These are phyloP conservation scores for Ophioninae sp. DNA, from an alignment of 2,888 invertebrate genomes.

Conservation along the genomic window DNA sequence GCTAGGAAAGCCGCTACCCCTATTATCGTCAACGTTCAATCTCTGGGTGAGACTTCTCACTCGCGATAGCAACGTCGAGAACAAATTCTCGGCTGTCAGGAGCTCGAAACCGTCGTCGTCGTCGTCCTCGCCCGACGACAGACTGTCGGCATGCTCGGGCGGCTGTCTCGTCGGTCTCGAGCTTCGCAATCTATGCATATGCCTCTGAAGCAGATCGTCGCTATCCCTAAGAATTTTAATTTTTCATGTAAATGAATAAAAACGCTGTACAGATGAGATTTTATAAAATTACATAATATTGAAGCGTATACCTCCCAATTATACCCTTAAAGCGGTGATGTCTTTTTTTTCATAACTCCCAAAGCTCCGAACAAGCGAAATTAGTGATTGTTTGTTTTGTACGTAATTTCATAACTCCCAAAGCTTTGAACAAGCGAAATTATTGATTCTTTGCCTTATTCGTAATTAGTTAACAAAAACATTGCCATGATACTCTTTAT, in stretches of 20 bases:
- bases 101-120: conserved; percentile 96
- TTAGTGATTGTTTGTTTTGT: too few species aligned
- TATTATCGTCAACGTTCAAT: conserved; percentile 91
- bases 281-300: background rate
- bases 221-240: conserved; percentile 70
- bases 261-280: conserved; percentile 22
- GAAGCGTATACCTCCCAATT: too few species aligned
- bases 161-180: conserved; percentile 86
- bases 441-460: too few species aligned
- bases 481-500: too few species aligned
- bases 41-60: conserved; percentile 93
- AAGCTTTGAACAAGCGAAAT: too few species aligned
- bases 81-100: conserved; percentile 94
- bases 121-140: conserved; percentile 94
- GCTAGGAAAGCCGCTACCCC: conserved; percentile 85
- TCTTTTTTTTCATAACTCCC: too few species aligned
- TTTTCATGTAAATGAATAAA: conserved; percentile 16
- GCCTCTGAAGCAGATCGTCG: conserved; percentile 77
- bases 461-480: too few species aligned
- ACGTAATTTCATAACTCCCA: too few species aligned
- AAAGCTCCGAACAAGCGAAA: too few species aligned
- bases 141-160: conserved; percentile 89
- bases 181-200: conserved; percentile 83
- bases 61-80: conserved; percentile 92
- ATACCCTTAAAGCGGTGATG: too few species aligned